phyloP scores from a whole-genome alignment of 2,888 invertebrate genomes.

The Liopterus haemorrhoidalis region DNA sequence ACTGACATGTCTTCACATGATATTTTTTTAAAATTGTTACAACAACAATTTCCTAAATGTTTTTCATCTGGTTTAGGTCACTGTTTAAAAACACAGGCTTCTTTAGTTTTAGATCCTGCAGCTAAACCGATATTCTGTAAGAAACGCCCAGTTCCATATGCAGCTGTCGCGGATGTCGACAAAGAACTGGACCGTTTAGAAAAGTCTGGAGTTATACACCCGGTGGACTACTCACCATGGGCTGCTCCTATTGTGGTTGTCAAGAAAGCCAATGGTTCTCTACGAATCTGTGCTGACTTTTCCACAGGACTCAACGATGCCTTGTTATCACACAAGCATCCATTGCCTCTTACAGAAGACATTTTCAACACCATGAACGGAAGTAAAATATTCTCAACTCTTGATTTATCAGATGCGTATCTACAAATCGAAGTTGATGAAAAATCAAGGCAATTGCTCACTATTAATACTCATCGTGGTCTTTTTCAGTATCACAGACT shows the following conservation, averaged over 20 bases:
- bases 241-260: conserved; percentile 37
- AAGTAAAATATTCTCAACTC: conserved; percentile 1
- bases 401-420: conserved; percentile 13
- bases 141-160: too few species aligned
- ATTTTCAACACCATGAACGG: conserved; percentile 7
- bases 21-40: too few species aligned
- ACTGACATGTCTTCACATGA: too few species aligned
- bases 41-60: too few species aligned
- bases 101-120: too few species aligned
- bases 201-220: too few species aligned
- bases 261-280: conserved; percentile 29
- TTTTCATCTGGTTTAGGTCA: too few species aligned
- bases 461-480: conserved; percentile 30
- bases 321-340: conserved; percentile 26
- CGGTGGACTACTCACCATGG: conserved; percentile 36
- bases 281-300: conserved; percentile 32
- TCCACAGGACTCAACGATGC: conserved; percentile 27
- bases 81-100: too few species aligned
- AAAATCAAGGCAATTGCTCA: conserved; percentile 5
- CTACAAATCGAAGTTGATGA: conserved; percentile 14
- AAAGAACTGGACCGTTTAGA: too few species aligned
- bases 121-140: too few species aligned
- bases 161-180: too few species aligned
- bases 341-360: conserved; percentile 26
- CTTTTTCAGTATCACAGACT: too few species aligned